A percentile compares a stretch with the other conserved stretches of the same genome.
Evolutionary conservation across 1,140 invertebrate genomes (phyloP).

Genomic region (Leptinotarsa undecemlineata): DNA sequence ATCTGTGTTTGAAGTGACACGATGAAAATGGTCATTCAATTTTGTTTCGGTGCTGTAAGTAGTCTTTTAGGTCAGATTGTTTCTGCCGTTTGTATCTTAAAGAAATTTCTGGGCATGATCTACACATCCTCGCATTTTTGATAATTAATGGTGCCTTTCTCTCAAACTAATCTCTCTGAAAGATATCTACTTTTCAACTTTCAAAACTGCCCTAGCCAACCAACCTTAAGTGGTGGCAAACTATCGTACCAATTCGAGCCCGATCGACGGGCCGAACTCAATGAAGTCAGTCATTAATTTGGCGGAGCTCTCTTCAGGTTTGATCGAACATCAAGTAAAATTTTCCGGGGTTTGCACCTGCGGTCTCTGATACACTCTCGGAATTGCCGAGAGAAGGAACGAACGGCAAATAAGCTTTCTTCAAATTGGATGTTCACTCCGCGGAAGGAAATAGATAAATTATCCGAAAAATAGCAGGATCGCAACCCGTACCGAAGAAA

Average conservation of each 20-base stretch:
- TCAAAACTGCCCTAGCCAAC: too few relatives aligned
- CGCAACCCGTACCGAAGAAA: neutral
- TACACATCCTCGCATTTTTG: too few relatives aligned
- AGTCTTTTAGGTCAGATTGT: too few relatives aligned
- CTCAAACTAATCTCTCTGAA: too few relatives aligned
- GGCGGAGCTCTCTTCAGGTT: neutral
- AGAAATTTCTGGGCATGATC: too few relatives aligned
- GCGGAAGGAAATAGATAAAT: slow-evolving; percentile 11
- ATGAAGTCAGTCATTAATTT: neutral
- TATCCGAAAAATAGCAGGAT: slow-evolving; percentile 14
- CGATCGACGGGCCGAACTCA: neutral
- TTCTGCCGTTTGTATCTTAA: too few relatives aligned
- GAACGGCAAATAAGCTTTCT: slow-evolving; percentile 16
- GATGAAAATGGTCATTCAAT: too few relatives aligned
- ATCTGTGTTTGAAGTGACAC: too few relatives aligned
- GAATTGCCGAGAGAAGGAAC: slow-evolving; percentile 15
- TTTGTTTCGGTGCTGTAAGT: too few relatives aligned
- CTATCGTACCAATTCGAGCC: neutral
- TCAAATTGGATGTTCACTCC: slow-evolving; percentile 14
- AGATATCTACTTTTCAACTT: too few relatives aligned
- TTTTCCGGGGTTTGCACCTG: slow-evolving; percentile 21
- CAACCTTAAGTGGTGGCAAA: too few relatives aligned
- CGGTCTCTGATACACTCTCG: slow-evolving; percentile 19
- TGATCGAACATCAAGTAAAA: slow-evolving; percentile 25
- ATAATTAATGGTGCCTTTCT: too few relatives aligned